phyloP scores from a whole-genome alignment of 2,797 vertebrate species.

The Enteromius trimaculatus region DNA sequence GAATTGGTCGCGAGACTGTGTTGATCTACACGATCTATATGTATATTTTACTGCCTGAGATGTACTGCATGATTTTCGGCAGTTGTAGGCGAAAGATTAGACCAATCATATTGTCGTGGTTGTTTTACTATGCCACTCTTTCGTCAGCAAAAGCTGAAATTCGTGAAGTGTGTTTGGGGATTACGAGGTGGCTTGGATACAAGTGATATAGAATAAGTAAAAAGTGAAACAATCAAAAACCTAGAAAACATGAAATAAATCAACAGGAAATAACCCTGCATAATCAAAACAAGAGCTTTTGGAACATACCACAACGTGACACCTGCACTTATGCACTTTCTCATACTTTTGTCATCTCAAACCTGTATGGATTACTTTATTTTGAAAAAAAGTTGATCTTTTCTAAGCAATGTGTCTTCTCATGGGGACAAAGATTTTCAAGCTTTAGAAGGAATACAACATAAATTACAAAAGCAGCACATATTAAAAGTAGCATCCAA shows the following conservation, averaged over 20 bases:
- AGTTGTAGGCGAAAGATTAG: no score
- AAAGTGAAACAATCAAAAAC: not conserved
- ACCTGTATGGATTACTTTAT: not conserved
- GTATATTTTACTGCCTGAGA: no score
- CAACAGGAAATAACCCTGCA: not conserved
- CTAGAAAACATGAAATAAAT: not conserved
- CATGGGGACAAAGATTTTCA: not conserved
- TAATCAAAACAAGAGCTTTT: not conserved
- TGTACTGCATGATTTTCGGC: no score
- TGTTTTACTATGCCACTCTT: no score
- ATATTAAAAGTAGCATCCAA: not conserved
- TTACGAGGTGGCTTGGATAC: not conserved
- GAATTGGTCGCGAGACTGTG: no score
- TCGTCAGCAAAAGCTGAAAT: no score
- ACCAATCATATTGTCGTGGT: no score
- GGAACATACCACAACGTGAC: not conserved
- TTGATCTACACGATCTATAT: no score
- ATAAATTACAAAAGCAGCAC: not conserved
- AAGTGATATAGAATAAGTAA: not conserved
- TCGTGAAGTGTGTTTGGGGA: no score
- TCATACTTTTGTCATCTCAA: not conserved
- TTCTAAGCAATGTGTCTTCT: not conserved
- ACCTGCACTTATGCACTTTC: not conserved
- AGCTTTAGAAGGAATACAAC: not conserved
- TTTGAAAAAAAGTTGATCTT: not conserved